phyloP scores from a whole-genome alignment of 2,113 vertebrate species.

The Cygnus atratus region DNA sequence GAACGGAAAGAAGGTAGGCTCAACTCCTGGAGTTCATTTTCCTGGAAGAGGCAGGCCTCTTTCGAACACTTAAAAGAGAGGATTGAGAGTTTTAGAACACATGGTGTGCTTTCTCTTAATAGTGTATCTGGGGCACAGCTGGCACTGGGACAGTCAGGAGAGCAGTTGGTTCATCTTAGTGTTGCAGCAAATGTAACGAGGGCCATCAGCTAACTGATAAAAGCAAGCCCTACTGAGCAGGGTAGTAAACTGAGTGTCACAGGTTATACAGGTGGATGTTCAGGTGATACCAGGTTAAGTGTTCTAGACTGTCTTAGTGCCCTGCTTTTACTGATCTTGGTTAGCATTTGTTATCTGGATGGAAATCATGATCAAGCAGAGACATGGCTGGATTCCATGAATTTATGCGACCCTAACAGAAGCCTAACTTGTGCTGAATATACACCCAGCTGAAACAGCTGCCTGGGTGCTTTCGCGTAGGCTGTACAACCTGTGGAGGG shows the following conservation, averaged over 20 bases:
- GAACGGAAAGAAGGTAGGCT: constrained; percentile 79
- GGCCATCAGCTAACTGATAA: not conserved
- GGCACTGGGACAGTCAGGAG: not conserved
- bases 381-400: accelerated
- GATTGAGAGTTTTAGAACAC: not conserved
- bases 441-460: not conserved
- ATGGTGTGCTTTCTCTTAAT: not conserved
- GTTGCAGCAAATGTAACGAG: accelerated
- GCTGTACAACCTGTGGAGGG: not conserved
- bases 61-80: not conserved
- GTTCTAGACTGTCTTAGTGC: not conserved
- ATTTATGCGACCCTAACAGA: not conserved
- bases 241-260: not conserved
- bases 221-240: not conserved
- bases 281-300: not conserved
- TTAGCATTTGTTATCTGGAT: not conserved
- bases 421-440: not conserved
- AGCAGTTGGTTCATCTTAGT: not conserved
- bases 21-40: not conserved
- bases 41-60: not conserved
- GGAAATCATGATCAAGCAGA: not conserved
- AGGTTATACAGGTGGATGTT: not conserved
- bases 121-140: not conserved
- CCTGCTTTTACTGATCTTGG: not conserved
- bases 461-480: not conserved